Evolutionary conservation across 2,888 invertebrate genomes (phyloP), one percentile per base, ranked within the genome.

Genomic region (Drosophila austrosaltans): DNA sequence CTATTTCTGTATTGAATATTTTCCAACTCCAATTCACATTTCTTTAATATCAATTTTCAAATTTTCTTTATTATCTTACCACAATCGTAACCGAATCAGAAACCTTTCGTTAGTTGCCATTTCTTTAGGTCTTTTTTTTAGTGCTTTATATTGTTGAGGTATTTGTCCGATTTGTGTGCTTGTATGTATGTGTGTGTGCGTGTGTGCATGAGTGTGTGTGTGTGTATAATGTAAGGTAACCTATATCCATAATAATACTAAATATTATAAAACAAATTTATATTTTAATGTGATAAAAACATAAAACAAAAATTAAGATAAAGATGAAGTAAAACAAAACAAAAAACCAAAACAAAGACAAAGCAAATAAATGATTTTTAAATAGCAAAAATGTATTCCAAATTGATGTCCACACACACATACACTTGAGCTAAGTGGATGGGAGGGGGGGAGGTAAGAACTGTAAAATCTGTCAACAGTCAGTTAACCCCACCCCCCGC

Each of bases 221-320:
- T 66, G 75, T 83, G 75, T 85, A 75, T 86, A 85, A 78, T 85
- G 79, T 81, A 48, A 48, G 48, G 3, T 25, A 48, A 48, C 10
- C 48, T 48, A 81, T 79, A 66, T 76, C 56, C 62, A 73, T 71
- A 54, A 76, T 64, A 63, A 76, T 64, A 63, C 56, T 75, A 75
- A 75, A 61, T 57, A 56, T 40, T 22, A 48, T 25, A 48, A 67
- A 66, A 69, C 32, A 75, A 72, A 69, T 78, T 71, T 84, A 76
- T 82, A 81, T 81, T 89, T 86, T 82, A 82, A 89, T 87, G 86
- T 87, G 86, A 87, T 87, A 86, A 63, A 79, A 85, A 76, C 69
- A 70, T 65, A 66, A 60, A 64, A 75, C 48, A 54, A 59, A 40
- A 6, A n/a, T 40, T 1, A 16, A 42, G 42, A 16, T 36, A 10